Evolutionary conservation across 1,140 invertebrate genomes (phyloP).

Genomic region (Drosophila setifemur): DNA sequence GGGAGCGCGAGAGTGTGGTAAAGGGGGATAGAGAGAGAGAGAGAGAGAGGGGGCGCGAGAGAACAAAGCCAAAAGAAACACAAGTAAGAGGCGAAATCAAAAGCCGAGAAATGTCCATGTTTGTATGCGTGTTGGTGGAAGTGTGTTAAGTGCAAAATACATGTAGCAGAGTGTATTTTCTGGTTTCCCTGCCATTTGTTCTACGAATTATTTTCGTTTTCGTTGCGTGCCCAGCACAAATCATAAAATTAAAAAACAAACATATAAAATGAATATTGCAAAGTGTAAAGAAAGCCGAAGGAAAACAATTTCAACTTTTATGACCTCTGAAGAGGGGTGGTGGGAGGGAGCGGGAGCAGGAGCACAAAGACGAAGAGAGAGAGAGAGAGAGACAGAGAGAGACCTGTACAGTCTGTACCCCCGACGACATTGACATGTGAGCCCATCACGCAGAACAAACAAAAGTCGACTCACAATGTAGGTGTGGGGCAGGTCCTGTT

Average conservation of each 20-base stretch:
- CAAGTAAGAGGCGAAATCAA: slow-evolving; percentile 55
- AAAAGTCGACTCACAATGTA: not conserved
- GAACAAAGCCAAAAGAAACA: slow-evolving; percentile 34
- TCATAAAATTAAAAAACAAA: slow-evolving; percentile 79
- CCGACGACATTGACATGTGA: slow-evolving; percentile 45
- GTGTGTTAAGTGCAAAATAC: slow-evolving; percentile 38
- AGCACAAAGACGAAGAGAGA: too few species aligned
- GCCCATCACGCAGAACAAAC: slow-evolving; percentile 31
- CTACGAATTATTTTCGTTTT: slow-evolving; percentile 55
- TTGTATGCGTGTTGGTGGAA: slow-evolving; percentile 15
- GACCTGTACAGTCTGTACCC: slow-evolving; percentile 12
- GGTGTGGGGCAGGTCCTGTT: slow-evolving; percentile 9
- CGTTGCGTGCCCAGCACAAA: slow-evolving; percentile 57
- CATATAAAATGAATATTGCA: slow-evolving; percentile 63
- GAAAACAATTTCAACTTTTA: slow-evolving; percentile 45
- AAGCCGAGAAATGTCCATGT: slow-evolving; percentile 45
- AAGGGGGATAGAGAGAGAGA: not conserved
- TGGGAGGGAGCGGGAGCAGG: not conserved
- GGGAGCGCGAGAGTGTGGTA: not conserved
- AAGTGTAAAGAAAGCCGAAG: slow-evolving; percentile 46
- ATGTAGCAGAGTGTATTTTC: slow-evolving; percentile 40
- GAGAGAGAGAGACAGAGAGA: not conserved
- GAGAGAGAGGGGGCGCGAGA: not conserved
- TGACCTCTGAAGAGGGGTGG: slow-evolving; percentile 15
- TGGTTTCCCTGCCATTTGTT: slow-evolving; percentile 20